These are phyloP conservation scores for Drosophila testacea DNA, from an alignment of 2,888 invertebrate species.

Conservation along the genomic window DNA sequence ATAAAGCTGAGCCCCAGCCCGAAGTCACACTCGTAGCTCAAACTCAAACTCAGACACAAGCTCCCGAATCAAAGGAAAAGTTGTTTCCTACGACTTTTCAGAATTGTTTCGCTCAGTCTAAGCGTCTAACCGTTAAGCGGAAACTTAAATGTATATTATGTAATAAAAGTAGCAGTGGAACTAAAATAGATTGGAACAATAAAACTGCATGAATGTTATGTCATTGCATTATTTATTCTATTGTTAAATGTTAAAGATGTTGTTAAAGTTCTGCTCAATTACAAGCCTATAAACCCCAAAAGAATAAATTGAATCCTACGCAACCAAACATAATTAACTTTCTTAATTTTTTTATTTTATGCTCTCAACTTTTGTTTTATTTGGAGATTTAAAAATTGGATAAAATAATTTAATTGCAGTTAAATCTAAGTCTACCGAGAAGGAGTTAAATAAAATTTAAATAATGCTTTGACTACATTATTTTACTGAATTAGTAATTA, in stretches of 20 bases:
- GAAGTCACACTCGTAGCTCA: conserved; percentile 14
- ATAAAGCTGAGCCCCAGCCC: conserved; percentile 12
- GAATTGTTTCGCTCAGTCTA: conserved; percentile 29
- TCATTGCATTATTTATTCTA: neutral
- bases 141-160: conserved; percentile 49
- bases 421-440: no score
- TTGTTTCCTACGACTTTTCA: conserved; percentile 53
- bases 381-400: no score
- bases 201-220: conserved; percentile 4
- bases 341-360: no score
- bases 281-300: neutral
- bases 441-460: no score
- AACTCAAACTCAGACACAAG: conserved; percentile 9
- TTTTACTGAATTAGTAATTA: no score
- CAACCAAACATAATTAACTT: neutral
- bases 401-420: no score
- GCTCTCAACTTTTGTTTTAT: no score
- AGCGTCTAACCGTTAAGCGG: conserved; percentile 67
- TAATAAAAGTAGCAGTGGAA: conserved; percentile 32
- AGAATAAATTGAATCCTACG: neutral
- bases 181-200: conserved; percentile 9
- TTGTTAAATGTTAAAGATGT: neutral
- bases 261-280: neutral
- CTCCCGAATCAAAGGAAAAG: conserved; percentile 53
- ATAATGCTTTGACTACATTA: no score